Evolutionary conservation across 1,140 invertebrate species (phyloP).

Genomic region (Sycophaga agraensis): DNA sequence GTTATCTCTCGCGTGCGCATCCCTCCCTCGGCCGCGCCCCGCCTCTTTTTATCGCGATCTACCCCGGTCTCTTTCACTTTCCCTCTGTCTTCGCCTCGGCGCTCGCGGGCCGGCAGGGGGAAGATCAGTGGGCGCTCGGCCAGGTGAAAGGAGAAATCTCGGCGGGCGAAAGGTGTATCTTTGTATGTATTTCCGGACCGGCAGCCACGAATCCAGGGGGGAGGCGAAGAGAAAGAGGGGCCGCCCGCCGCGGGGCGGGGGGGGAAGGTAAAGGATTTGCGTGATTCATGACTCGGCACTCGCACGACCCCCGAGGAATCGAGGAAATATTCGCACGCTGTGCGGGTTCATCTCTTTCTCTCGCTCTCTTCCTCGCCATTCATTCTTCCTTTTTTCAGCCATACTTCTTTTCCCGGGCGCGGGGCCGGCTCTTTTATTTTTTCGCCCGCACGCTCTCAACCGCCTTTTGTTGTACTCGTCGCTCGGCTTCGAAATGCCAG

Average conservation of each 20-base stretch:
- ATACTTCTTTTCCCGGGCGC: no score
- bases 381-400: not conserved
- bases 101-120: not conserved
- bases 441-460: not conserved
- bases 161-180: not conserved
- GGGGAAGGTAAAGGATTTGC: not conserved
- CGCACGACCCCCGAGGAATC: not conserved
- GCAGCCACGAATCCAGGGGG: not conserved
- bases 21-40: not conserved
- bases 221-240: not conserved
- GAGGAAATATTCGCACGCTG: not conserved
- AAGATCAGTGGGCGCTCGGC: not conserved
- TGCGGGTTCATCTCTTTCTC: slow-evolving; percentile 5
- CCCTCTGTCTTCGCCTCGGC: not conserved
- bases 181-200: not conserved
- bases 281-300: slow-evolving; percentile 4
- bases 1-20: not conserved
- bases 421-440: not conserved
- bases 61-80: no score
- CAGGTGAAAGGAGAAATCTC: slow-evolving; percentile 5
- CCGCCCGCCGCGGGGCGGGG: not conserved
- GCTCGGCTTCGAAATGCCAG: not conserved
- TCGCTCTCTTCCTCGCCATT: not conserved
- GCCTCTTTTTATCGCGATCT: not conserved
- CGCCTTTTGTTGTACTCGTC: not conserved